Conservation (phyloP, 2,113 vertebrate species). For the Saguinus midas region DNA sequence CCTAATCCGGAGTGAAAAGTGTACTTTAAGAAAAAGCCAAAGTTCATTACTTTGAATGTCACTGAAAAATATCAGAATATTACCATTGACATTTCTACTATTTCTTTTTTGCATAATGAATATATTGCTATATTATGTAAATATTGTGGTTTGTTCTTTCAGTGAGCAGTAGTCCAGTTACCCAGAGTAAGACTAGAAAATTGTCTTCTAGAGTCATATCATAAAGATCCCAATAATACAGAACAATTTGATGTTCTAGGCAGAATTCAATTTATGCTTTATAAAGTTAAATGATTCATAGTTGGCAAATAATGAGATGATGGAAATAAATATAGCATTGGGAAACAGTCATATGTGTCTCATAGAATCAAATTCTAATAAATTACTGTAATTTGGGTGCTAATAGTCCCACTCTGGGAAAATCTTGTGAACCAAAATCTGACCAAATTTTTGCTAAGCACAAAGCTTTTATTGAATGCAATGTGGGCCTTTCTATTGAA, state of each 20-base stretch:
- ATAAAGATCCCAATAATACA: slow-evolving; percentile 59
- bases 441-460: slow-evolving; percentile 59
- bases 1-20: not conserved
- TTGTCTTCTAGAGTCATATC: slow-evolving; percentile 48
- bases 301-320: slow-evolving; percentile 69
- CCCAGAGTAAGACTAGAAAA: not conserved
- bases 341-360: slow-evolving; percentile 69
- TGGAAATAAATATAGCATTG: slow-evolving; percentile 71
- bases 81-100: not conserved
- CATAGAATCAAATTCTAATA: slow-evolving; percentile 71
- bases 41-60: not conserved
- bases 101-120: not conserved
- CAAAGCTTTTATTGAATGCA: slow-evolving; percentile 46
- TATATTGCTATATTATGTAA: not conserved
- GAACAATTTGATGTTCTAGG: slow-evolving; percentile 46
- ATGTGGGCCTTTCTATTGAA: slow-evolving; percentile 17
- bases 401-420: slow-evolving; percentile 53
- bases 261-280: slow-evolving; percentile 70
- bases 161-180: not conserved
- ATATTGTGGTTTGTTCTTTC: not conserved
- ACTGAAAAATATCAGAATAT: slow-evolving; percentile 2
- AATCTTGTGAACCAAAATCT: slow-evolving; percentile 56
- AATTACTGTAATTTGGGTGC: slow-evolving; percentile 67
- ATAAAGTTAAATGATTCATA: slow-evolving; percentile 70
- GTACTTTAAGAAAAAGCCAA: slow-evolving; percentile 1